phyloP scores from a whole-genome alignment of 2,888 invertebrate species.

The Macaria notata region DNA sequence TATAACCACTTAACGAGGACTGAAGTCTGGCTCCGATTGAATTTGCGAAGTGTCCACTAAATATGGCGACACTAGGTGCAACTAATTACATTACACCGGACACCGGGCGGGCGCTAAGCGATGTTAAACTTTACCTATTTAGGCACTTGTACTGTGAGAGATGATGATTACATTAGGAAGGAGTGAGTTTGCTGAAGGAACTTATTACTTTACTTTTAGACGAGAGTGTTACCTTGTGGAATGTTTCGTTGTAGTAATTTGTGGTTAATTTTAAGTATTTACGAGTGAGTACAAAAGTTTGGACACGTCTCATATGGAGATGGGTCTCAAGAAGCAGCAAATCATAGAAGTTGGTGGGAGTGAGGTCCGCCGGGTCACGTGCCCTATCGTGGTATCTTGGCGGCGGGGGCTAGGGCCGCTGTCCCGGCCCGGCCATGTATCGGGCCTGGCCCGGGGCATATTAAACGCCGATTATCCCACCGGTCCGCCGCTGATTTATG shows the following conservation, averaged over 20 bases:
- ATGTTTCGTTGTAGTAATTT: no score
- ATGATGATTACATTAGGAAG: no score
- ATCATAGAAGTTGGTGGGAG: conserved; percentile 20
- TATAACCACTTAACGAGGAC: conserved; percentile 79
- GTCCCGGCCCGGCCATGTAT: conserved; percentile 35
- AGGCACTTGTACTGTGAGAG: no score
- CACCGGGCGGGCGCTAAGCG: no score
- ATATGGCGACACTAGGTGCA: conserved; percentile 43
- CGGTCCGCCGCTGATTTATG: conserved; percentile 73
- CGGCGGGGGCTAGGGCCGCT: conserved; percentile 52
- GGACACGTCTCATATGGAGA: neutral
- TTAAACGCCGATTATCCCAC: conserved; percentile 81
- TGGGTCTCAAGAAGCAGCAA: neutral
- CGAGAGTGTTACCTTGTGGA: no score
- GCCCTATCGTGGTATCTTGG: conserved; percentile 34
- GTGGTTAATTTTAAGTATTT: no score
- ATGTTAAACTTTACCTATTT: no score
- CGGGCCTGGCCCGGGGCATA: conserved; percentile 67
- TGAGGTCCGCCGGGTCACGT: conserved; percentile 33
- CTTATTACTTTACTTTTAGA: no score
- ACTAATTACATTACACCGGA: conserved; percentile 33
- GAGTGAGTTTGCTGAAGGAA: no score
- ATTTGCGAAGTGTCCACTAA: conserved; percentile 60
- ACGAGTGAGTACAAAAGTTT: no score
- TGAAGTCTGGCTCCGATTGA: conserved; percentile 75